Conservation (phyloP, 1,140 invertebrate genomes). For the Drosophila sp. region DNA sequence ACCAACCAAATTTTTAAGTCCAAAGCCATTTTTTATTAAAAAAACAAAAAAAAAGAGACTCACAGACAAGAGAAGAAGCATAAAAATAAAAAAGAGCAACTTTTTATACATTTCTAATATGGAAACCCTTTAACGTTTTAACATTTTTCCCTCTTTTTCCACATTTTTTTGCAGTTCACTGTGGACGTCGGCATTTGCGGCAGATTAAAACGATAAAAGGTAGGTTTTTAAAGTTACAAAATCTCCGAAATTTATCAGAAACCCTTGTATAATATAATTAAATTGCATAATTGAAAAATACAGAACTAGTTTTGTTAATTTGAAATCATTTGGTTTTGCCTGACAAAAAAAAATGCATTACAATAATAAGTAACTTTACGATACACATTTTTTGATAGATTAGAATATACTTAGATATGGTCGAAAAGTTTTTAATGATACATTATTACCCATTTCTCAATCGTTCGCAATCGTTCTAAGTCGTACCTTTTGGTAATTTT, state of each 20-base stretch:
- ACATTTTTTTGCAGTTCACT: slow-evolving; percentile 33
- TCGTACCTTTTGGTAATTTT: too few relatives aligned
- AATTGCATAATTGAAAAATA: not conserved
- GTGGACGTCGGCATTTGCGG: slow-evolving; percentile 34
- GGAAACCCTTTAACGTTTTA: slow-evolving; percentile 64
- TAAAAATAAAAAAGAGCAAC: slow-evolving; percentile 41
- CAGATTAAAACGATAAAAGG: slow-evolving; percentile 75
- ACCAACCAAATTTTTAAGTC: slow-evolving; percentile 39
- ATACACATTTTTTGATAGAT: too few relatives aligned
- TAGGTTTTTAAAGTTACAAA: slow-evolving; percentile 33
- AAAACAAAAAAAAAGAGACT: slow-evolving; percentile 7
- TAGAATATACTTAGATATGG: too few relatives aligned
- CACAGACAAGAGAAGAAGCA: slow-evolving; percentile 10
- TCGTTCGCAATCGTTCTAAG: too few relatives aligned
- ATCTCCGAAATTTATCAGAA: not conserved
- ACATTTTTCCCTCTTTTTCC: slow-evolving; percentile 27
- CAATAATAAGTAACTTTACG: too few relatives aligned
- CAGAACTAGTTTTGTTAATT: not conserved
- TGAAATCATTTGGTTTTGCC: too few relatives aligned
- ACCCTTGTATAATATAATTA: not conserved
- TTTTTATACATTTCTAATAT: slow-evolving; percentile 73
- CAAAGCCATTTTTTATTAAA: slow-evolving; percentile 53
- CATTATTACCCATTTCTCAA: too few relatives aligned
- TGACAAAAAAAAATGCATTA: too few relatives aligned
- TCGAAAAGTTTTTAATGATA: too few relatives aligned